Base-by-base conservation (phyloP, 1,140 invertebrate genomes). In the Anadara kagoshimensis region DNA sequence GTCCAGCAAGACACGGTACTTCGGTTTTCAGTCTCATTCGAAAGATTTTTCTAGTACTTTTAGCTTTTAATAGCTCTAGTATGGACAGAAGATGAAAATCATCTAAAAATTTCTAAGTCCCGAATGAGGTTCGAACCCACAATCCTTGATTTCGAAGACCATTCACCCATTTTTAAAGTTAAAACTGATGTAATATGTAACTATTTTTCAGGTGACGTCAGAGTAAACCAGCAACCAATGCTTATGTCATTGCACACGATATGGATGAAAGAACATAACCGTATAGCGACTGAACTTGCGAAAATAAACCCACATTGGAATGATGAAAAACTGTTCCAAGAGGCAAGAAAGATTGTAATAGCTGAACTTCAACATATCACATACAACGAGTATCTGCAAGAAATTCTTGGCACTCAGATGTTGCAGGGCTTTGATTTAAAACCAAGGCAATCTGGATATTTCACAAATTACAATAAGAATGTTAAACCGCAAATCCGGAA, bases 341-440 rank as follows among this genome's bases (percentile, higher is more conserved):
- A 91, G 70, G 80, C 89, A 12, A 92, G 97, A 63, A 97, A 97
- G 83, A 95, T 99, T 74, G 93, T 99, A 5, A 96, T 95, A 1
- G 97, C 97, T 16, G 98, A 95, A 87, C 95, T 98, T 91, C 98
- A 99, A 87, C 94, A 97, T 78, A 97, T 99, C 49, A 98, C 96
- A 1, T 99, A 95, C 79, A 91, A 93, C 45, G 93, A 98, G 75
- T 99, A 97, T 96, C 85, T 98, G 36, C 95, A 95, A 0, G 90
- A 93, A 45, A 93, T 98, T 67, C 86, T 98, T 10, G 97, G 96
- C 0, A 29, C 64, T 24, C 45, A 64, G 5, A 24, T 57, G 11
- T 73, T 80, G 69, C 64, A 58, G 3, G 22, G 49, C 51, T 71
- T 66, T 49, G 47, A 69, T 41, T 61, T 78, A 1, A 56, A 72